phyloP scores from a whole-genome alignment of 2,888 invertebrate genomes.

The Fragum fragum region DNA sequence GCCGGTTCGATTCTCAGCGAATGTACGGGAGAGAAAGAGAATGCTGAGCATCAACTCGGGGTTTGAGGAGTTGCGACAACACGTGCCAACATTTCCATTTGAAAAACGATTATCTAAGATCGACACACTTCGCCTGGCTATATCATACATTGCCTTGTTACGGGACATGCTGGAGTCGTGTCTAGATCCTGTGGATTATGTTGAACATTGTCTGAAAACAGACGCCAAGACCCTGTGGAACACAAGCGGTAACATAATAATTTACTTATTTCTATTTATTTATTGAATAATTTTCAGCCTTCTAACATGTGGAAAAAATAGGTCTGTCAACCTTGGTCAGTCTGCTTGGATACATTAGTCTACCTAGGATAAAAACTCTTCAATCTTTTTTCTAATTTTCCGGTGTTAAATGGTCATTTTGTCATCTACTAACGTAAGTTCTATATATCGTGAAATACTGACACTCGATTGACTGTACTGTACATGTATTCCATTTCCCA shows the following conservation, averaged over 20 bases:
- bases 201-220: constrained; percentile 94
- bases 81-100: constrained; percentile 99
- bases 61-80: constrained; percentile 98
- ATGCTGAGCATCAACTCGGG: constrained; percentile 98
- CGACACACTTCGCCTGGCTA: constrained; percentile 98
- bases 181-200: constrained; percentile 96
- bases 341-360: no score
- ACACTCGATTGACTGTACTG: no score
- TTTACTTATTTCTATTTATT: no score
- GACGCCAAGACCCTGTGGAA: constrained; percentile 95
- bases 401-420: no score
- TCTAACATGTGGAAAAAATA: no score
- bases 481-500: no score
- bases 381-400: no score
- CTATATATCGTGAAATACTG: no score
- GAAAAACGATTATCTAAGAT: constrained; percentile 99
- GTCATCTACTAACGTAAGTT: no score
- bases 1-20: constrained; percentile 94
- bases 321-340: no score
- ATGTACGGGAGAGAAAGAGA: constrained; percentile 98
- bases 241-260: constrained; percentile 92
- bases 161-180: constrained; percentile 91
- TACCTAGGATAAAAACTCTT: no score
- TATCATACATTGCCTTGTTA: constrained; percentile 97
- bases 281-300: no score